phyloP scores from a whole-genome alignment of 2,797 vertebrate genomes.

The Acipenser transmontanus region DNA sequence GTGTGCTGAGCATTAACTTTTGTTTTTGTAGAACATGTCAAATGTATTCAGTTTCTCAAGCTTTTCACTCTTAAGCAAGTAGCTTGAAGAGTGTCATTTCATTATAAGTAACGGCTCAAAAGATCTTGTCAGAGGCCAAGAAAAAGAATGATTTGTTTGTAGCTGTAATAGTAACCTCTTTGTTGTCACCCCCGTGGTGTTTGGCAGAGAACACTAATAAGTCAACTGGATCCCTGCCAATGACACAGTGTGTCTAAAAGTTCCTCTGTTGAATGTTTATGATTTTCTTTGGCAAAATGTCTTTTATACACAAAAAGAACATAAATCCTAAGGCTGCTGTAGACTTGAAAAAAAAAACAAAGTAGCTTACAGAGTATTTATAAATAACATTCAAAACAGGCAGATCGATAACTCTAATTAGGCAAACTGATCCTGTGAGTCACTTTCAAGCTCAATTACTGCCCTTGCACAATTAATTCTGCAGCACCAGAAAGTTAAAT shows the following conservation, averaged over 20 bases:
- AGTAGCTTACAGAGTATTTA: too few species aligned
- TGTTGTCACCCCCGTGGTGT: conserved; percentile 1
- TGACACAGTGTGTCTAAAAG: neutral
- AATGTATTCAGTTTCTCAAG: neutral
- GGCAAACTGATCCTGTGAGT: too few species aligned
- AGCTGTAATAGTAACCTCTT: conserved; percentile 1
- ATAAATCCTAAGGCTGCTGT: too few species aligned
- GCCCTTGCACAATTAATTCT: too few species aligned
- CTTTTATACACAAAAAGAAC: neutral
- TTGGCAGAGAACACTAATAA: conserved; percentile 2
- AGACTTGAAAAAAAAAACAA: too few species aligned
- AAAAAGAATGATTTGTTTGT: conserved; percentile 3
- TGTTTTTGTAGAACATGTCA: too few species aligned
- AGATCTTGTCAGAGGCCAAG: neutral
- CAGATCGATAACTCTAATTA: too few species aligned
- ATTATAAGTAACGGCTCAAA: neutral
- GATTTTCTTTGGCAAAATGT: conserved; percentile 1
- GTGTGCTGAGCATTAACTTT: too few species aligned
- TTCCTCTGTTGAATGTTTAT: conserved; percentile 4
- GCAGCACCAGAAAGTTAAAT: too few species aligned
- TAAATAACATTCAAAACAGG: too few species aligned
- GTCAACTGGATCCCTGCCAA: neutral
- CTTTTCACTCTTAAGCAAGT: neutral
- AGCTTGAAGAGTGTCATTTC: conserved; percentile 4
- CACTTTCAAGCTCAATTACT: too few species aligned